Evolutionary conservation across 2,113 vertebrate species (phyloP).

Genomic region (Felis chaus): DNA sequence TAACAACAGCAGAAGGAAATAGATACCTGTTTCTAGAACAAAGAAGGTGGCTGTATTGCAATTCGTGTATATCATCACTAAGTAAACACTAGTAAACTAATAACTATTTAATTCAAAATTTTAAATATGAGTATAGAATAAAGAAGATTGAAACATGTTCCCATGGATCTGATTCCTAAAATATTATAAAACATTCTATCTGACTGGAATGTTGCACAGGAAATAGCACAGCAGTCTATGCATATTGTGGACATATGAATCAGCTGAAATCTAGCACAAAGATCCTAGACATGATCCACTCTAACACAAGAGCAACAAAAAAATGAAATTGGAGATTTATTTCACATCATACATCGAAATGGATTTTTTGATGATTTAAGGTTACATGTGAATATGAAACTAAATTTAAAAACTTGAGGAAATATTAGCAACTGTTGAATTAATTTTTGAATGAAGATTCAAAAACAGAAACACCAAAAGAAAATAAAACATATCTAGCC

Average conservation of each 20-base stretch:
- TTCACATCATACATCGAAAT: neutral
- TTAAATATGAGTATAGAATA: neutral
- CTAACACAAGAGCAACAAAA: neutral
- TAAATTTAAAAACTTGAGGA: neutral
- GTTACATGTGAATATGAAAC: neutral
- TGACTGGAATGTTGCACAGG: neutral
- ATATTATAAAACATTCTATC: neutral
- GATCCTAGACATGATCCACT: neutral
- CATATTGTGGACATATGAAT: neutral
- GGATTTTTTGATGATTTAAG: neutral
- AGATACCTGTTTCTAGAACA: neutral
- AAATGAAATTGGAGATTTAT: neutral
- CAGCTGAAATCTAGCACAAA: neutral
- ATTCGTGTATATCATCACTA: neutral
- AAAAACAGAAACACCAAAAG: neutral
- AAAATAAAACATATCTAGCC: neutral
- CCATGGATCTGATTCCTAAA: neutral
- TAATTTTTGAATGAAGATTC: neutral
- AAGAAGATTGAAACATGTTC: neutral
- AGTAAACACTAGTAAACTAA: neutral
- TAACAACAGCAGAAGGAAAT: neutral
- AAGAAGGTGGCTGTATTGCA: neutral
- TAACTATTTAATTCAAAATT: slow-evolving; percentile 25
- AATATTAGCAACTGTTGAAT: neutral
- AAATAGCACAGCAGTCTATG: neutral